phyloP scores from a whole-genome alignment of 2,888 invertebrate genomes.

The Camponotus fellah region DNA sequence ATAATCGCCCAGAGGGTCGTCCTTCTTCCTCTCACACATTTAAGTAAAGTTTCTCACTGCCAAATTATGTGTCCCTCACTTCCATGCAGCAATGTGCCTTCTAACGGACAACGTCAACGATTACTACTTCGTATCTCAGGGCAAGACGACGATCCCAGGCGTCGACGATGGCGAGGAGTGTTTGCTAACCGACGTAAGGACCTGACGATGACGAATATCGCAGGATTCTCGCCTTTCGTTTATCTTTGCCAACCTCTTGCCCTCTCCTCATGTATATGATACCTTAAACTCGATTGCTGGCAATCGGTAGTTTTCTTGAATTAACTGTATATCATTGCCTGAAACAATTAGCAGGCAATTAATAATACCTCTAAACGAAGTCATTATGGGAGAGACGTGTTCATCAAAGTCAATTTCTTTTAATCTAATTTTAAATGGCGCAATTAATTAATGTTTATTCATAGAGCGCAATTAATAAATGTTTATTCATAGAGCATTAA shows the following conservation, averaged over 20 bases:
- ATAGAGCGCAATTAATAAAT: neutral
- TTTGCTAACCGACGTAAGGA: conserved; percentile 93
- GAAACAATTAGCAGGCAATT: conserved; percentile 34
- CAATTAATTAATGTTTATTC: neutral
- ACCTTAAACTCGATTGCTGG: conserved; percentile 5
- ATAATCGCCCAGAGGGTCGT: neutral
- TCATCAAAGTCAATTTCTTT: conserved; percentile 1
- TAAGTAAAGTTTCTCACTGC: conserved; percentile 18
- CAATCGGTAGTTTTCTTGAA: conserved; percentile 25
- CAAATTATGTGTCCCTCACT: conserved; percentile 64
- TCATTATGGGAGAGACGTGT: conserved; percentile 8
- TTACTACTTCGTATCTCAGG: conserved; percentile 97
- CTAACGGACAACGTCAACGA: conserved; percentile 93
- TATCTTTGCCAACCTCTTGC: conserved; percentile 42
- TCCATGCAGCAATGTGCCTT: conserved; percentile 89
- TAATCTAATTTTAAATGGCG: neutral
- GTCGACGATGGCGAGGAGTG: conserved; percentile 97
- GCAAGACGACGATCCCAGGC: conserved; percentile 96
- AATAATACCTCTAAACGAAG: conserved; percentile 37
- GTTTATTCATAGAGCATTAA: neutral
- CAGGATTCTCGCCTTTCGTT: conserved; percentile 66
- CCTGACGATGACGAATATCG: conserved; percentile 75
- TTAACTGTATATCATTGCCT: conserved; percentile 43
- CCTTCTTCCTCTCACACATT: neutral
- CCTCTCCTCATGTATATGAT: conserved; percentile 43